Percentiles rank a stretch among this genome's conserved stretches.
phyloP scores from a whole-genome alignment of 2,113 vertebrate species.

The Camelus dromedarius region DNA sequence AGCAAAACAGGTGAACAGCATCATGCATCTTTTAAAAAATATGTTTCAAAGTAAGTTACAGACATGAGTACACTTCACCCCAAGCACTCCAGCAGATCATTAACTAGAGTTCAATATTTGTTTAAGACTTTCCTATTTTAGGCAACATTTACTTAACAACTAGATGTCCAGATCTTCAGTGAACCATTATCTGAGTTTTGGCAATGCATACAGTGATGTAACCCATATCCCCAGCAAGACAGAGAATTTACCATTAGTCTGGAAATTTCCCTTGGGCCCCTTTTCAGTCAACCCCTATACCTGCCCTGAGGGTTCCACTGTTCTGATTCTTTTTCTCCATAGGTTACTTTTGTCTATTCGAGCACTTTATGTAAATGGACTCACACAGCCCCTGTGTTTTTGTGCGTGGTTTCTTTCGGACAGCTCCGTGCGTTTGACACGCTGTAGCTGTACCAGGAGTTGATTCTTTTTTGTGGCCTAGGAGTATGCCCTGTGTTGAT shows the following conservation, averaged over 20 bases:
- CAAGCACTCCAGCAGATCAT: not conserved
- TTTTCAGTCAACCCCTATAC: not conserved
- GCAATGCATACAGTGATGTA: not conserved
- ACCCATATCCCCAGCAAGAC: not conserved
- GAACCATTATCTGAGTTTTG: not conserved
- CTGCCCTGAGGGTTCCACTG: not conserved
- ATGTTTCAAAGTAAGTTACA: not conserved
- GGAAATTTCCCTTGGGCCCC: not conserved
- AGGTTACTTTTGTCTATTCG: not conserved
- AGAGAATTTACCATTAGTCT: not conserved
- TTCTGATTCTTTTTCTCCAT: not conserved
- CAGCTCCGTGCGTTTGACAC: not conserved
- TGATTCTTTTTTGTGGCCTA: not conserved
- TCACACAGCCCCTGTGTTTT: not conserved
- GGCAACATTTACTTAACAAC: constrained; percentile 16
- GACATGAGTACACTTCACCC: not conserved
- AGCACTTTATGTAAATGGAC: not conserved
- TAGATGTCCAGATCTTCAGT: not conserved
- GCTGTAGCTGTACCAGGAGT: not conserved
- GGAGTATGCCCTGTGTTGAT: not conserved
- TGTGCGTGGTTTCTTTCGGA: not conserved
- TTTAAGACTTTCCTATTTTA: constrained; percentile 32
- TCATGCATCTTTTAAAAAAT: not conserved
- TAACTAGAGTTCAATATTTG: constrained; percentile 36
- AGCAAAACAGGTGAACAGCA: not conserved